These are phyloP conservation scores for Masnerella sp. DNA, from an alignment of 2,888 invertebrate genomes.

Conservation along the genomic window DNA sequence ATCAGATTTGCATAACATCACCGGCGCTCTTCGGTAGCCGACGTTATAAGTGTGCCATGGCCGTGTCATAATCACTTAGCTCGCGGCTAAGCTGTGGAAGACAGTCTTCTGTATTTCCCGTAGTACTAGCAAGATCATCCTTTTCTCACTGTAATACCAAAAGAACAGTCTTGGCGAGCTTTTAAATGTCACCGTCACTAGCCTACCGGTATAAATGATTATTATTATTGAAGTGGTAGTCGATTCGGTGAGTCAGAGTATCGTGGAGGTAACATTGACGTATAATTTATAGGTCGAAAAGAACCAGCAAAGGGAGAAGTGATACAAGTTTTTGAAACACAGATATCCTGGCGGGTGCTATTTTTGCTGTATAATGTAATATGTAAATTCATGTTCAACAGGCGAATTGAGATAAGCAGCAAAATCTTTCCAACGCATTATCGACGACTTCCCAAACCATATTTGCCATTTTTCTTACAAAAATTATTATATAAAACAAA, in stretches of 20 bases:
- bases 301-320: conserved; percentile 67
- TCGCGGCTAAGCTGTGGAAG: conserved; percentile 51
- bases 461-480: no score
- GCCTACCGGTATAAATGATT: conserved; percentile 72
- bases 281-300: conserved; percentile 74
- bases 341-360: conserved; percentile 58
- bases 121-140: no score
- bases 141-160: conserved; percentile 39
- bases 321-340: conserved; percentile 65
- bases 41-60: conserved; percentile 71
- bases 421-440: conserved; percentile 41
- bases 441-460: no score
- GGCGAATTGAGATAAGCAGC: conserved; percentile 64
- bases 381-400: conserved; percentile 65
- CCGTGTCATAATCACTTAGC: conserved; percentile 62
- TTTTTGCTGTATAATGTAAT: conserved; percentile 64
- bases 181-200: conserved; percentile 74
- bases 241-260: conserved; percentile 47
- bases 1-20: conserved; percentile 66
- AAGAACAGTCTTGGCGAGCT: conserved; percentile 57
- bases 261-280: conserved; percentile 65
- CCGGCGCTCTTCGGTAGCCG: conserved; percentile 62
- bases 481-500: no score
- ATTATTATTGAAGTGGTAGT: conserved; percentile 71
- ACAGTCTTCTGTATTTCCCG: conserved; percentile 63